Evolutionary conservation across 2,113 vertebrate species (phyloP).

Genomic region (Bambusicola thoracicus): DNA sequence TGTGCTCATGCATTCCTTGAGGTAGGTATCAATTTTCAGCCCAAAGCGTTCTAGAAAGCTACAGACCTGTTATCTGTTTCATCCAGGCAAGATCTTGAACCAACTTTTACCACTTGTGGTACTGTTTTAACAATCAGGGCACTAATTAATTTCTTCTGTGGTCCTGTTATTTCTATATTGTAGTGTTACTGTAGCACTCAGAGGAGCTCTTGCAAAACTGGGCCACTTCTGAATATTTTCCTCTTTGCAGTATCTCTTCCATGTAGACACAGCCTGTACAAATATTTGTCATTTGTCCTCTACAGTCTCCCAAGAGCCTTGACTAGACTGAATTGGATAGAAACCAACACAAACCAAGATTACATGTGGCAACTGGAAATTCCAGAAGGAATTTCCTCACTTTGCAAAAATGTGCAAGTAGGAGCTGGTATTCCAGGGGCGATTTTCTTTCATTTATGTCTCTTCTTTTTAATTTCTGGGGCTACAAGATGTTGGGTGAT

Average conservation of each 20-base stretch:
- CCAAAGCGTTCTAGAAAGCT: not conserved
- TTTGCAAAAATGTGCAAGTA: not conserved
- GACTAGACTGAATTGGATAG: conserved; percentile 6
- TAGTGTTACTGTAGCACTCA: not conserved
- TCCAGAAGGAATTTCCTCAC: not conserved
- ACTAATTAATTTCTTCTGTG: not conserved
- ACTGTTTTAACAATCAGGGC: not conserved
- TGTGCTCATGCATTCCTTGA: not conserved
- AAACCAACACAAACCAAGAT: conserved; percentile 33
- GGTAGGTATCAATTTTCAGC: not conserved
- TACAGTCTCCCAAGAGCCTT: not conserved
- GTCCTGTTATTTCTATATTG: not conserved
- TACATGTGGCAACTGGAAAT: conserved; percentile 17
- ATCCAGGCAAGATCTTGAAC: not conserved
- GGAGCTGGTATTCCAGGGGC: not conserved
- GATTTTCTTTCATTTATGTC: not conserved
- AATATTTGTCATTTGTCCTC: conserved; percentile 30
- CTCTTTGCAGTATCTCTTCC: not conserved
- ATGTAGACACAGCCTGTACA: not conserved
- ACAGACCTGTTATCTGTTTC: not conserved
- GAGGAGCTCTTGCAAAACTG: not conserved
- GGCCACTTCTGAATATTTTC: conserved; percentile 10
- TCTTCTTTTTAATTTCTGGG: not conserved
- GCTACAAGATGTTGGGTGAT: not conserved
- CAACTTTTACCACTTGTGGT: not conserved